Base-by-base conservation (phyloP, 2,888 invertebrate genomes). In the Chromoteleia sp. region DNA sequence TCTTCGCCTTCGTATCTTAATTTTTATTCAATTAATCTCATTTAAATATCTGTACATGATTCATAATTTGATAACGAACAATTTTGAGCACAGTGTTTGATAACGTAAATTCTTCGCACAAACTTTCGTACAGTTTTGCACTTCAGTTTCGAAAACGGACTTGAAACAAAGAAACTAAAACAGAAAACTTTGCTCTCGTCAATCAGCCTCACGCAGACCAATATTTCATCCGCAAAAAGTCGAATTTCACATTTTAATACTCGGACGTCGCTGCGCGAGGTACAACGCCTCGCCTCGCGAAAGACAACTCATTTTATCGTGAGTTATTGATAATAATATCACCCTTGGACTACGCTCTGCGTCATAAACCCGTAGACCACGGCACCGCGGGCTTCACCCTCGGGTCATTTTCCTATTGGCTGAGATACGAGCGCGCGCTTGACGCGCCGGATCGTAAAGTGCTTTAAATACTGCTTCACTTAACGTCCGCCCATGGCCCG, bases 381-480 rank as follows among this genome's bases (percentile, higher is more conserved):
- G 25, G 6, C 3, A 75, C 75, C 80, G 56, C 81, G 39, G n/a
- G 43, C 54, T 56, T 70, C 65, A 71, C 59, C 81, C 76, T 68
- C 73, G 50, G 45, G 70, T 75, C 59, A 71, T 76, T 81, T 81
- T 56, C 36, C 73, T 61, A 81, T 71, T 45, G 50, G 67, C 36
- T 17, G 39, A 45, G 21, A 39, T 45, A 48, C 15, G 39, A 43
- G n/a, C 41, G 14, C 30, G 14, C 41, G n/a, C n/a, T n/a, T n/a
- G n/a, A n/a, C n/a, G n/a, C n/a, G n/a, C 17, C 25, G 43, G 48
- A 52, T 74, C 82, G 59, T 82, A 82, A 82, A 82, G 59, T 56
- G 67, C 65, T 71, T 79, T 78, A 78, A 82, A 82, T 82, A 82
- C 70, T 52, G 78, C 78, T 65, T 39, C 52, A 54, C 71, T 71